A percentile compares a stretch with the other conserved stretches of the same genome.
Evolutionary conservation across 2,113 vertebrate species (phyloP).

Genomic region (Opisthocomus hoazin): DNA sequence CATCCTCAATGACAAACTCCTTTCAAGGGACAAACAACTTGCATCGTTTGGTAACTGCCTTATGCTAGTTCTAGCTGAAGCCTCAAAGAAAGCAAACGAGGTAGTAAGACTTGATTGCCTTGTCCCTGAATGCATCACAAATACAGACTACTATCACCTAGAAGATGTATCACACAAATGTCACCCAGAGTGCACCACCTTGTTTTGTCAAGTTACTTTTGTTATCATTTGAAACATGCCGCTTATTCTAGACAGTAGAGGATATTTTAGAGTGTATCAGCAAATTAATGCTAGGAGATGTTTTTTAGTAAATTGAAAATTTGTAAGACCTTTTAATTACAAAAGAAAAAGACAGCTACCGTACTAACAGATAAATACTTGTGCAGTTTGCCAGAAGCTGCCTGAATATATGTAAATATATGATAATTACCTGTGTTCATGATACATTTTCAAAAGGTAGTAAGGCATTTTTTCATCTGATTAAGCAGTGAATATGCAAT

Average conservation of each 20-base stretch:
- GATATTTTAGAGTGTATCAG: not conserved
- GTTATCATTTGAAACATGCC: not conserved
- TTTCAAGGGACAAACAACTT: not conserved
- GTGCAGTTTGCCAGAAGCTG: not conserved
- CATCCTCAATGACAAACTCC: not conserved
- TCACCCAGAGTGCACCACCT: not conserved
- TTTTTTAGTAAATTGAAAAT: not conserved
- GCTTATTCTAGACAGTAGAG: not conserved
- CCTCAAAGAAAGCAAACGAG: not conserved
- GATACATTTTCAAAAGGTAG: constrained; percentile 29
- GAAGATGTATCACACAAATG: not conserved
- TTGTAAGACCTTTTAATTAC: not conserved
- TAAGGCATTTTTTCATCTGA: constrained; percentile 42
- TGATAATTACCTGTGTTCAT: constrained; percentile 37
- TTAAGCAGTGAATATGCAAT: constrained; percentile 39
- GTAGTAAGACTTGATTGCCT: not conserved
- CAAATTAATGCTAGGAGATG: not conserved
- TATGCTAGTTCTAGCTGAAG: not conserved
- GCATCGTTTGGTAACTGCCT: not conserved
- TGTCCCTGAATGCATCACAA: not conserved
- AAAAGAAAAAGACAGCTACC: not conserved
- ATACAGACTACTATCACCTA: not conserved
- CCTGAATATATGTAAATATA: constrained; percentile 45
- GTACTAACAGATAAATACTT: not conserved
- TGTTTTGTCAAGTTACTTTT: not conserved